Percentiles rank a stretch among this genome's conserved stretches.
phyloP scores from a whole-genome alignment of 2,113 vertebrate species.

The Vidua macroura region DNA sequence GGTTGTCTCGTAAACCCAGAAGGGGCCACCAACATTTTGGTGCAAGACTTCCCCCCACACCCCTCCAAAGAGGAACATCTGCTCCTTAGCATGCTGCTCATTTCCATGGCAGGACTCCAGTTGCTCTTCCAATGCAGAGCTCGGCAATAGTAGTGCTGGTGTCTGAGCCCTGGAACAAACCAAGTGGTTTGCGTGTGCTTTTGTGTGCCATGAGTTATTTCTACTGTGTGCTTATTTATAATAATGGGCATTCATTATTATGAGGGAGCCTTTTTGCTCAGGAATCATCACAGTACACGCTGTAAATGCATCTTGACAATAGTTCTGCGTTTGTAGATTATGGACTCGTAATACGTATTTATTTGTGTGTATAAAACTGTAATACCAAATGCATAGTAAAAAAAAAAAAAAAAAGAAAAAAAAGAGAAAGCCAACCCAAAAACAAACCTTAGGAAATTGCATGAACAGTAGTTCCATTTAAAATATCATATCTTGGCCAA shows the following conservation, averaged over 20 bases:
- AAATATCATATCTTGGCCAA: conserved; percentile 75
- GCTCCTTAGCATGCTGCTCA: conserved; percentile 75
- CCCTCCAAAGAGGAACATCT: conserved; percentile 74
- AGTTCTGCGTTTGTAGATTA: conserved; percentile 72
- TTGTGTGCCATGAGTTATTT: conserved; percentile 76
- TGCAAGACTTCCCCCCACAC: conserved; percentile 35
- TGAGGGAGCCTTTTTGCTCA: conserved; percentile 73
- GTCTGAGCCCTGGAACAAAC: conserved; percentile 77
- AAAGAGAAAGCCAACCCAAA: neutral
- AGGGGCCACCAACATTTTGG: conserved; percentile 61
- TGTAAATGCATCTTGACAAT: conserved; percentile 75
- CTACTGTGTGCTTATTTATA: conserved; percentile 77
- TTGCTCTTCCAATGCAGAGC: conserved; percentile 69
- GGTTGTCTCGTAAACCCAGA: neutral
- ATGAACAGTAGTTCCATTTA: conserved; percentile 73
- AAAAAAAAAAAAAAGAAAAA: neutral
- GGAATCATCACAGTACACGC: conserved; percentile 65
- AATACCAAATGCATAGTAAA: conserved; percentile 57
- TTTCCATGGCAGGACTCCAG: conserved; percentile 77
- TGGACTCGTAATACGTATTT: conserved; percentile 73
- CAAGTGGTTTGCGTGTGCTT: conserved; percentile 72
- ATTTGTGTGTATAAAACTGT: conserved; percentile 73
- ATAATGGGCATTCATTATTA: conserved; percentile 79
- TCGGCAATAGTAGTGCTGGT: conserved; percentile 75
- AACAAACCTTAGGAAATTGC: conserved; percentile 62